Conservation (phyloP, 2,797 vertebrate genomes). For the Cossypha niveicapilla region DNA sequence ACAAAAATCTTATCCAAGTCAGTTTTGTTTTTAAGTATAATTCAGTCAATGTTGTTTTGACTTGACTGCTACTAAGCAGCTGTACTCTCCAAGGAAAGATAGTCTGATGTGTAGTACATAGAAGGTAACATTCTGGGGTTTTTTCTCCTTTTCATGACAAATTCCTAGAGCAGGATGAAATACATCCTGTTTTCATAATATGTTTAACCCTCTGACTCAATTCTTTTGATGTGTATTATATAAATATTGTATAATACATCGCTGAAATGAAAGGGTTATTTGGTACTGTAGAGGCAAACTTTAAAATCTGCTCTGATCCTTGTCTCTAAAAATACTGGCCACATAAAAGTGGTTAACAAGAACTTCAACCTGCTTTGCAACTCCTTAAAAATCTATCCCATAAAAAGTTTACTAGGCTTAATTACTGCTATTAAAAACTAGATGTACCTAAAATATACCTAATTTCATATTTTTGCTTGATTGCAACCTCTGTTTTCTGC, state of each 20-base stretch:
- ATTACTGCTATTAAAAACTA: background rate
- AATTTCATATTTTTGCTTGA: background rate
- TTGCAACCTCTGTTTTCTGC: background rate
- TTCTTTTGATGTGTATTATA: background rate
- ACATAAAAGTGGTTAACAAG: background rate
- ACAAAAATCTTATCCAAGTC: background rate
- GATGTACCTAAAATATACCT: background rate
- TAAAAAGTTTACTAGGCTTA: background rate
- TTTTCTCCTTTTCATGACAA: background rate
- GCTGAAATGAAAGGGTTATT: background rate
- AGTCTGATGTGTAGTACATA: background rate
- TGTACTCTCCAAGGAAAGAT: background rate
- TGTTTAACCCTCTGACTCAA: background rate
- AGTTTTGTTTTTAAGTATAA: background rate
- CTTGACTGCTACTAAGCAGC: background rate
- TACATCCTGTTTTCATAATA: background rate
- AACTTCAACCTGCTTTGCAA: background rate
- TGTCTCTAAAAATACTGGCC: background rate
- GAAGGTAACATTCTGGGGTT: background rate
- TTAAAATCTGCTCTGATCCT: background rate
- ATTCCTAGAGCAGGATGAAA: background rate
- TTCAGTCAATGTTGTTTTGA: background rate
- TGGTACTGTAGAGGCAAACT: background rate
- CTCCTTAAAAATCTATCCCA: background rate
- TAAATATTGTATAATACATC: background rate